phyloP scores from a whole-genome alignment of 2,797 vertebrate species.

The Agapornis canus region DNA sequence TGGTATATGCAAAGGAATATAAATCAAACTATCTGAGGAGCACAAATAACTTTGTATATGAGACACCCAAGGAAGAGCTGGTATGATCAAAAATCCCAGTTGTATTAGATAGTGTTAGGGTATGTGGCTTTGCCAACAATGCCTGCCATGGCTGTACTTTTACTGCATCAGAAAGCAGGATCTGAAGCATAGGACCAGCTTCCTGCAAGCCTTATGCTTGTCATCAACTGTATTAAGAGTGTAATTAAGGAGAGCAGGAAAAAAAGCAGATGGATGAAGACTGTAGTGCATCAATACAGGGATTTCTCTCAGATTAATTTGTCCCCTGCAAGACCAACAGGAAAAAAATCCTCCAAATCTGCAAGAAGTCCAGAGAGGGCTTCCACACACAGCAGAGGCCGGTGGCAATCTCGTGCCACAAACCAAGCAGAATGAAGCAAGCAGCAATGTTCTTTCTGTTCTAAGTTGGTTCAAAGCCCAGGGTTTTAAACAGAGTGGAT shows the following conservation, averaged over 20 bases:
- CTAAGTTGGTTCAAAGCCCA: background rate
- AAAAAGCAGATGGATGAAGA: background rate
- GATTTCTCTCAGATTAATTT: background rate
- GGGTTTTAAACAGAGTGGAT: background rate
- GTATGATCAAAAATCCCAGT: background rate
- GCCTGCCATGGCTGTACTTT: background rate
- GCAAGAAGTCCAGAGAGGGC: background rate
- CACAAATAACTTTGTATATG: background rate
- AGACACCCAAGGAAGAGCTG: background rate
- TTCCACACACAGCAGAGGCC: accelerated
- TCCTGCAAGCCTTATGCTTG: background rate
- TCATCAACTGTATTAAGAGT: background rate
- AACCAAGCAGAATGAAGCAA: background rate
- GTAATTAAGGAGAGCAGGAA: background rate
- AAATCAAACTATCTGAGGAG: slow-evolving; percentile 28
- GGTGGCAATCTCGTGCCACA: background rate
- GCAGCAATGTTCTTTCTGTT: background rate
- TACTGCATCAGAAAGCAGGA: background rate
- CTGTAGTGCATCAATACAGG: background rate
- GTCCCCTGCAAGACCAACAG: background rate
- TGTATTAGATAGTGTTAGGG: background rate
- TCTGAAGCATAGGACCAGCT: background rate
- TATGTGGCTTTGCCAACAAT: background rate
- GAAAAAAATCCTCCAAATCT: background rate
- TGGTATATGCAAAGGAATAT: slow-evolving; percentile 12